Conservation (phyloP, 2,888 invertebrate genomes). For the Lasioglossum morio region DNA sequence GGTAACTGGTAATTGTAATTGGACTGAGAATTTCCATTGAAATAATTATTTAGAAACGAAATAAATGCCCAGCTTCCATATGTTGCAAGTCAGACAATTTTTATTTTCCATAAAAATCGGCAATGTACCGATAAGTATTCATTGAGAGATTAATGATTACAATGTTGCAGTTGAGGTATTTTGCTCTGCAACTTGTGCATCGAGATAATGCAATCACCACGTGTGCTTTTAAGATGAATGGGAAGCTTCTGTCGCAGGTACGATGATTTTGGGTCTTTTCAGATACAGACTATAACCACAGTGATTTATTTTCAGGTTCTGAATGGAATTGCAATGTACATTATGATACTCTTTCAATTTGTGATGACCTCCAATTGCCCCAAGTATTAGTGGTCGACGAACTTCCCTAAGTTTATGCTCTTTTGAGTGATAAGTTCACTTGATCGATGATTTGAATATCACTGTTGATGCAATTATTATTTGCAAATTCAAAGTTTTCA, state of each 20-base stretch:
- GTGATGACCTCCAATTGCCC: background rate
- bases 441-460: constrained; percentile 6
- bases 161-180: background rate
- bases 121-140: too few relatives aligned
- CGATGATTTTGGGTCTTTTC: too few relatives aligned
- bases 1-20: background rate
- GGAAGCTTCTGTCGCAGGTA: background rate
- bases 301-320: constrained; percentile 69
- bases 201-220: background rate
- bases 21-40: too few relatives aligned
- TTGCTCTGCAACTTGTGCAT: background rate
- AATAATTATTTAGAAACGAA: too few relatives aligned
- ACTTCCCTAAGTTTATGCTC: background rate
- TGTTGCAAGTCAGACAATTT: too few relatives aligned
- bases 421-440: background rate
- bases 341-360: constrained; percentile 78
- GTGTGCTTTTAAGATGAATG: background rate
- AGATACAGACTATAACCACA: background rate
- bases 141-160: background rate
- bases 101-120: too few relatives aligned
- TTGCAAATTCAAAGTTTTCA: background rate
- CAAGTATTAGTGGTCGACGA: background rate
- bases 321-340: constrained; percentile 75
- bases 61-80: too few relatives aligned
- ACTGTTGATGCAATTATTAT: background rate